Evolutionary conservation across 1,140 invertebrate species (phyloP).

Genomic region (Meloidogyne floridensis): DNA sequence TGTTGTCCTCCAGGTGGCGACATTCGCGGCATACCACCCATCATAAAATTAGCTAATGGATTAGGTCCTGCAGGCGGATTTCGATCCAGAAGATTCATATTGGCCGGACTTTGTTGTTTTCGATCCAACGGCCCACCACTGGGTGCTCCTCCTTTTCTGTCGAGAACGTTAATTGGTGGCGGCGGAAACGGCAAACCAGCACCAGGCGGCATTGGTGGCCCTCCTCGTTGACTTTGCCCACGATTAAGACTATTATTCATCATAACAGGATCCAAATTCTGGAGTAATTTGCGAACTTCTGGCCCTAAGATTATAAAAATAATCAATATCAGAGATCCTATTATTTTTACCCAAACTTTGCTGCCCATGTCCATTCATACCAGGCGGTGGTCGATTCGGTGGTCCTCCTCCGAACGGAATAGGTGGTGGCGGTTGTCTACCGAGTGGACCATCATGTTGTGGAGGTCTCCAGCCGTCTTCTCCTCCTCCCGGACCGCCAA

Average conservation of each 20-base stretch:
- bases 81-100: not conserved
- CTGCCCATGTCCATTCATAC: not conserved
- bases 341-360: not conserved
- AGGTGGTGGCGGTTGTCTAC: slow-evolving; percentile 19
- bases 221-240: not conserved
- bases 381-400: not conserved
- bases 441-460: slow-evolving; percentile 31
- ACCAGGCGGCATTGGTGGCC: not conserved
- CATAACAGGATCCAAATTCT: slow-evolving; percentile 14
- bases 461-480: slow-evolving; percentile 14
- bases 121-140: not conserved
- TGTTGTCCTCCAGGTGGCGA: not conserved
- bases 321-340: not conserved
- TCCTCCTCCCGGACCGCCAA: not conserved
- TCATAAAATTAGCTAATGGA: not conserved
- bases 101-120: not conserved
- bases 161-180: not conserved
- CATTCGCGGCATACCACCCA: not conserved
- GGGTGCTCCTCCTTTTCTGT: not conserved
- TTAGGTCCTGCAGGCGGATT: not conserved
- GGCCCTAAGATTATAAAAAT: slow-evolving; percentile 9
- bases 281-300: slow-evolving; percentile 29
- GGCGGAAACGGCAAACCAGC: not conserved
- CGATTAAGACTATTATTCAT: not conserved
- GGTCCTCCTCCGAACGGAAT: not conserved